Evolutionary conservation across 2,113 vertebrate species (phyloP).

Genomic region (Dipodomys spectabilis): DNA sequence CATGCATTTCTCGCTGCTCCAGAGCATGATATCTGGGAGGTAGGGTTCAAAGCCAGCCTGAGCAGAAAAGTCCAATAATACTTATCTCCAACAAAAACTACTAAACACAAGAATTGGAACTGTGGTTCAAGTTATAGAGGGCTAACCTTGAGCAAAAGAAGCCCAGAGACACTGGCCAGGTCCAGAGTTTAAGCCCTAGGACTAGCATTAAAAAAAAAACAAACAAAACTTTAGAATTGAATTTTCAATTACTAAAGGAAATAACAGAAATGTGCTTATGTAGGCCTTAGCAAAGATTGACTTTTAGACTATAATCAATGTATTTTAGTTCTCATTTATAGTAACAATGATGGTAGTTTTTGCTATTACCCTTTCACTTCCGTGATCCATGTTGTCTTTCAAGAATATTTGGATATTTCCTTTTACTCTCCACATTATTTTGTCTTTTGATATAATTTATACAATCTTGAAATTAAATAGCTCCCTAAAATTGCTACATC

Average conservation of each 20-base stretch:
- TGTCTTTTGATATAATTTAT: background rate
- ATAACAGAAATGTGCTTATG: background rate
- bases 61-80: no score
- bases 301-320: background rate
- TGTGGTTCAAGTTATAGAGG: no score
- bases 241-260: background rate
- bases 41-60: no score
- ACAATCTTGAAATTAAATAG: background rate
- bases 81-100: no score
- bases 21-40: no score
- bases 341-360: background rate
- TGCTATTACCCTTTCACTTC: no score
- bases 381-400: background rate
- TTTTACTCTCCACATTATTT: background rate
- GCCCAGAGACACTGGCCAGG: no score
- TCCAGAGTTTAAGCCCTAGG: no score
- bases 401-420: background rate
- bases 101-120: no score
- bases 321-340: background rate
- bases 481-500: background rate
- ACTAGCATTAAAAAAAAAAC: no score
- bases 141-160: no score
- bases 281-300: background rate
- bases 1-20: no score
- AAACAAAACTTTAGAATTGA: background rate